These are phyloP conservation scores for Bombycilla garrulus DNA, from an alignment of 2,113 vertebrate species.

Conservation along the genomic window DNA sequence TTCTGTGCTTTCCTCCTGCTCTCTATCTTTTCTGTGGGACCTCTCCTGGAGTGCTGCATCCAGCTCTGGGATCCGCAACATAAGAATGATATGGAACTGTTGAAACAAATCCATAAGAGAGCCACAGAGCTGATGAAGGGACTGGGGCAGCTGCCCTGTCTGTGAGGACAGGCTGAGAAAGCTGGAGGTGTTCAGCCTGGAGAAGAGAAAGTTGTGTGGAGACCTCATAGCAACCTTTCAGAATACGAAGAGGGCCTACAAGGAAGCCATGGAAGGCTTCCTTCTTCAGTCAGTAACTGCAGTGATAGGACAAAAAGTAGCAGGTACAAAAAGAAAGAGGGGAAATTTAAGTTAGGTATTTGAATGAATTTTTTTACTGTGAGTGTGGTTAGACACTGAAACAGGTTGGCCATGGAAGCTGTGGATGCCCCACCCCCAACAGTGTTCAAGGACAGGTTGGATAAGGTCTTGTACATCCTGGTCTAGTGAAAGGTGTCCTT, in stretches of 20 bases:
- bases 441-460: background rate
- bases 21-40: background rate
- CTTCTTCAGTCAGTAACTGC: background rate
- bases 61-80: background rate
- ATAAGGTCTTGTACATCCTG: background rate
- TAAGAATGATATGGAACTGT: background rate
- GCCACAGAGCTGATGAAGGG: background rate
- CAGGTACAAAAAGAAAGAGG: background rate
- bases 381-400: background rate
- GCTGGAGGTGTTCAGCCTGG: background rate
- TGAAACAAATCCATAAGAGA: background rate
- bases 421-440: background rate
- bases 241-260: background rate
- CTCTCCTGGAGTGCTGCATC: background rate
- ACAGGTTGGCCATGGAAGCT: background rate
- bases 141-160: background rate
- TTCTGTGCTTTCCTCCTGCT: background rate
- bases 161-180: background rate
- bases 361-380: background rate
- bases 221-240: background rate
- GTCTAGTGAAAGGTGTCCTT: background rate
- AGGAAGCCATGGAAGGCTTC: background rate
- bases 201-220: background rate
- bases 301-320: background rate
- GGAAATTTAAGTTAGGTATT: background rate